These are phyloP conservation scores for Plebejus melissa DNA, from an alignment of 2,888 invertebrate genomes.

Conservation along the genomic window DNA sequence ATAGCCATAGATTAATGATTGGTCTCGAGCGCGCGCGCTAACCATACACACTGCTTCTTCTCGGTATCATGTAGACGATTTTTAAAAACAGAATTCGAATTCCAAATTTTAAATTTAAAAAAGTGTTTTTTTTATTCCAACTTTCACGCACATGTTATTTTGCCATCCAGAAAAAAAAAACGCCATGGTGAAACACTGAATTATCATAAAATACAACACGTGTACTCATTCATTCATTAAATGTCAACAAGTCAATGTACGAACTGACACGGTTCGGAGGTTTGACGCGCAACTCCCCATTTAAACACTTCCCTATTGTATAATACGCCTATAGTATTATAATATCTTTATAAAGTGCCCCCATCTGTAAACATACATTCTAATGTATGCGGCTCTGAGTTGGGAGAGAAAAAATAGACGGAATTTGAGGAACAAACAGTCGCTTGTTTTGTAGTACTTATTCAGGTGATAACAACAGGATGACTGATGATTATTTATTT, in stretches of 20 bases:
- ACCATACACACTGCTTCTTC: not conserved
- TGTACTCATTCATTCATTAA: constrained; percentile 36
- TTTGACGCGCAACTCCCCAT: constrained; percentile 38
- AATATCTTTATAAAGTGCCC: constrained; percentile 18
- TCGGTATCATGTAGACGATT: not conserved
- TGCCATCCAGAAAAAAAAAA: not conserved
- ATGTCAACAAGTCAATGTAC: constrained; percentile 38
- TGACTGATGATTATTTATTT: not conserved
- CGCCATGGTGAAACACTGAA: not conserved
- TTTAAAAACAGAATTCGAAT: not conserved
- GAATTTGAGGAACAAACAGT: not conserved
- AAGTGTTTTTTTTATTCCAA: not conserved
- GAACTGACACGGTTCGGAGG: constrained; percentile 39
- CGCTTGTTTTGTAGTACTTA: not conserved
- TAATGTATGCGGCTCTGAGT: constrained; percentile 15
- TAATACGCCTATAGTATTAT: constrained; percentile 36
- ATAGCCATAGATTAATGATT: too few relatives aligned
- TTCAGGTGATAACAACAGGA: not conserved
- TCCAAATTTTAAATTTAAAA: not conserved
- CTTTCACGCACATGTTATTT: not conserved
- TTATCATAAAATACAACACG: constrained; percentile 28
- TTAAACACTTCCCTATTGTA: constrained; percentile 40
- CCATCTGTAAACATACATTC: constrained; percentile 20
- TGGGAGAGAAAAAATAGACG: not conserved
- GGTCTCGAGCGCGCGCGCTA: too few relatives aligned